These are phyloP conservation scores for Hephaestus fuliginosus DNA, from an alignment of 2,797 vertebrate species.

Conservation along the genomic window DNA sequence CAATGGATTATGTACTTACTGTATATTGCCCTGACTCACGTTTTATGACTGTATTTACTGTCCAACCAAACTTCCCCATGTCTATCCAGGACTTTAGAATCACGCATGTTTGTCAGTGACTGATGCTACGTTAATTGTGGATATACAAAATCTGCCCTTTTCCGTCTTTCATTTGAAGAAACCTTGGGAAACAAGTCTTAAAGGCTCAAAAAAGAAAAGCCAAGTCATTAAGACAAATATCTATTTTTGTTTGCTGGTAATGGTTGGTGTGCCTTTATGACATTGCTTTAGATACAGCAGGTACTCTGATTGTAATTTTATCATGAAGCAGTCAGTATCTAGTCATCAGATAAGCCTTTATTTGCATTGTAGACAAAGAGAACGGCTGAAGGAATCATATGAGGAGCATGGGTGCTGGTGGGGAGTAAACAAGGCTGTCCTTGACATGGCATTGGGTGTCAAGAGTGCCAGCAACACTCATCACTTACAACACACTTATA, in stretches of 20 bases:
- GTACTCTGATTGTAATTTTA: constrained; percentile 26
- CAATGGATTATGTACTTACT: constrained; percentile 7
- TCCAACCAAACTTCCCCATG: constrained; percentile 8
- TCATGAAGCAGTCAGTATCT: background rate
- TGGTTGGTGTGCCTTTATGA: background rate
- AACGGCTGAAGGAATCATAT: background rate
- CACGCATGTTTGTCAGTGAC: background rate
- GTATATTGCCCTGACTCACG: constrained; percentile 33
- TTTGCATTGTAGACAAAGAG: constrained; percentile 25
- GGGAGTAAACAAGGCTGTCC: constrained; percentile 63
- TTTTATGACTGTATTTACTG: constrained; percentile 36
- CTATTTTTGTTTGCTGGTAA: background rate
- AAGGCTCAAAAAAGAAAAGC: background rate
- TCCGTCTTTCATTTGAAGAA: background rate
- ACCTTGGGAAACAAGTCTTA: background rate
- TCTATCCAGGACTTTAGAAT: background rate
- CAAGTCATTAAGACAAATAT: background rate
- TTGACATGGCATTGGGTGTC: constrained; percentile 54
- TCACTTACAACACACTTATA: constrained; percentile 57
- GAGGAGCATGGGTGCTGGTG: background rate
- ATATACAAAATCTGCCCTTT: background rate
- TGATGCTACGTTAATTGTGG: background rate
- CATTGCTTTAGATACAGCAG: constrained; percentile 12
- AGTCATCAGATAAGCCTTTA: constrained; percentile 15
- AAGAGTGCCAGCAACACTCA: constrained; percentile 39